A percentile compares a stretch with the other conserved stretches of the same genome.
phyloP scores from a whole-genome alignment of 2,888 invertebrate genomes.

The Hyposoter dolosus region DNA sequence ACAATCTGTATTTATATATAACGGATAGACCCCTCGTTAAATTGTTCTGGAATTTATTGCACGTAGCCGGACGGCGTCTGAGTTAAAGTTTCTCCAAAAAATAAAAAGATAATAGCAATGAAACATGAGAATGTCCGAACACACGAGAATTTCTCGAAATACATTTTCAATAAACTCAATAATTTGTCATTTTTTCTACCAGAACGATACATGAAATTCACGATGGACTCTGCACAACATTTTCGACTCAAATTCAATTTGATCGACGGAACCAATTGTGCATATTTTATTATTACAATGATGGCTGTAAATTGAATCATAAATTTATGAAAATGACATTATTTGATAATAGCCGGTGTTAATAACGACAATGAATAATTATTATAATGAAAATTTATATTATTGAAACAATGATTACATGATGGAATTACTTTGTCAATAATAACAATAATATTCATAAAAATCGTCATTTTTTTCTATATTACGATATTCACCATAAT shows the following conservation, averaged over 20 bases:
- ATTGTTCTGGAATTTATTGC: neutral
- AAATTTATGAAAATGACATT: too few species aligned
- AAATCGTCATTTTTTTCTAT: too few species aligned
- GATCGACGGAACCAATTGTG: too few species aligned
- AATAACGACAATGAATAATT: too few species aligned
- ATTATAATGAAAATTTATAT: too few species aligned
- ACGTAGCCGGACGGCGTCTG: neutral
- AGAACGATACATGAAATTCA: neutral
- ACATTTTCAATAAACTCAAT: neutral
- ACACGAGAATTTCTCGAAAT: neutral
- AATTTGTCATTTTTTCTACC: neutral
- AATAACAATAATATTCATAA: too few species aligned
- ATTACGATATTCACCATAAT: too few species aligned
- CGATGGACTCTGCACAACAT: neutral
- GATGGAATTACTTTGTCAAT: too few species aligned
- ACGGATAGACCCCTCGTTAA: slow-evolving; percentile 1
- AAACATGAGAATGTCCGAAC: neutral
- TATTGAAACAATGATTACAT: too few species aligned
- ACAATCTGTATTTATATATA: slow-evolving; percentile 4
- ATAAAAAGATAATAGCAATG: neutral
- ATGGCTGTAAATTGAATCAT: too few species aligned
- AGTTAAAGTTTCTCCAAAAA: neutral
- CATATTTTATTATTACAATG: too few species aligned
- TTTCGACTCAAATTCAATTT: neutral
- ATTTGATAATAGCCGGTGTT: too few species aligned